Evolutionary conservation across 2,113 vertebrate genomes (phyloP).

Genomic region (Motacilla alba): DNA sequence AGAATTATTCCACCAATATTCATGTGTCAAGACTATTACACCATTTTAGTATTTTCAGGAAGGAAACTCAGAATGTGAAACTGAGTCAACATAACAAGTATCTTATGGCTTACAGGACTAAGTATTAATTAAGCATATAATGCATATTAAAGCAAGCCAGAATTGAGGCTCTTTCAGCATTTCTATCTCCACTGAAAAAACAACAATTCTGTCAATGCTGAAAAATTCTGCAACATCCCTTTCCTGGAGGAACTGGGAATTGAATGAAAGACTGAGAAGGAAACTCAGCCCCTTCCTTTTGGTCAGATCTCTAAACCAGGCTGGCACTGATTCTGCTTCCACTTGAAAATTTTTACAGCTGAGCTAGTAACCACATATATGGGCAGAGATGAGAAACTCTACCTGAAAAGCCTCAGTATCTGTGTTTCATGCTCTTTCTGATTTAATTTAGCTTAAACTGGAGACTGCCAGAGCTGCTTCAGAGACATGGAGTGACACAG

Average conservation of each 20-base stretch:
- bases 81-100: background rate
- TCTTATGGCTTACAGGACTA: background rate
- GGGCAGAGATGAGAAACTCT: background rate
- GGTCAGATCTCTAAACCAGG: background rate
- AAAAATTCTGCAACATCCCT: background rate
- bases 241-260: background rate
- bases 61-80: background rate
- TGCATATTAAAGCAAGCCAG: background rate
- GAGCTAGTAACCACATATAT: background rate
- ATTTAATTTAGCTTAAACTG: background rate
- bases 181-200: background rate
- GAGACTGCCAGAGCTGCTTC: background rate
- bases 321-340: background rate
- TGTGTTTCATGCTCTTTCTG: background rate
- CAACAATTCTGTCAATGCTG: background rate
- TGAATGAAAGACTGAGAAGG: background rate
- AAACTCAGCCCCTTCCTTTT: background rate
- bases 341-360: background rate
- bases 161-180: background rate
- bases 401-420: background rate
- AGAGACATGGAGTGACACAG: background rate
- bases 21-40: background rate
- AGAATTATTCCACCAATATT: background rate
- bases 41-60: background rate
- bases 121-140: background rate